Base-by-base conservation (phyloP, 1,140 invertebrate genomes). In the Nasonia giraulti region DNA sequence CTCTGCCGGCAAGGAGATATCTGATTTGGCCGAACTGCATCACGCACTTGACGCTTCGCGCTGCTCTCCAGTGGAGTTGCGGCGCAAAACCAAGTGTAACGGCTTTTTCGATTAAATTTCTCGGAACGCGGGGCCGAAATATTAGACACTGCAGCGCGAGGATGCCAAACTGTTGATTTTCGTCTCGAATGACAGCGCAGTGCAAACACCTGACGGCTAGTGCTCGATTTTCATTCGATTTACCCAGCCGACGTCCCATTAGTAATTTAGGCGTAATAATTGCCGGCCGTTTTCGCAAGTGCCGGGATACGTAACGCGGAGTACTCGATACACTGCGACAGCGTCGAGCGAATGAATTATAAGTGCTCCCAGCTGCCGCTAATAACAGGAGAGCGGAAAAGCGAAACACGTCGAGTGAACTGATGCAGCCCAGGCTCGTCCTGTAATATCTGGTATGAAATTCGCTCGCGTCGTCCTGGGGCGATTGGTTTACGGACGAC, bases 21-120 rank as follows among this genome's bases (percentile, higher is more conserved):
- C n/a, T 77, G 17, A 77, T 77, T 77, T 47, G 11, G 44, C 75
- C 2, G 8, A 44, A 14, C 4, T 20, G 40, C 40, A 20, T 77
- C 50, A 55, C 12, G 50, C 50, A 55, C 17, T 55, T 55, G 17
- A 55, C 50, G 50, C 17, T 55, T 20, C 12, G 17, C 12, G 50
- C 50, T 55, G 50, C 50, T 27, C 27, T 44, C 8, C 8, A 10
- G 10, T 44, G 17, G 0, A 55, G n/a, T 0, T 23, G 31, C 40
- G 33, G 75, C 40, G 37, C 27, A 37, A 37, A 37, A 77, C 75
- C 50, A 77, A 77, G 40, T 77, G 40, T 77, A 47, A 77, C 23
- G 7, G n/a, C 37, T 4, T 77, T 47, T 77, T 77, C 8, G n/a
- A 47, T 77, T 47, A 23, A 77, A 77, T 47, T 40, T 12, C 12